These are phyloP conservation scores for Ricordea florida DNA, from an alignment of 92 coral and sea anemone species.

Conservation along the genomic window DNA sequence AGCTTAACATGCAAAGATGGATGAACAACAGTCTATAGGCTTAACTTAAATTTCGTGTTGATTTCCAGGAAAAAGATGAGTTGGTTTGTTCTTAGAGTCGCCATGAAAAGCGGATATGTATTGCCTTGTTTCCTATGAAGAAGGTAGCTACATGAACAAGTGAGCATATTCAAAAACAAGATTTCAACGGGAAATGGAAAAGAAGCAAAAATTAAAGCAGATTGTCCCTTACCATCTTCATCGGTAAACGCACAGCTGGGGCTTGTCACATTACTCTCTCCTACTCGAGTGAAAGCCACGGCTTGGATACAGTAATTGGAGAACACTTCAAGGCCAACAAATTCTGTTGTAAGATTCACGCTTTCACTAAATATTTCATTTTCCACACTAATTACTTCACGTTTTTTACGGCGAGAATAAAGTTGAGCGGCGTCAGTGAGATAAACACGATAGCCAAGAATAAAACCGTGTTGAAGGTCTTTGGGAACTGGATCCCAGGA, in stretches of 20 bases:
- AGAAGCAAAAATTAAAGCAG: no score
- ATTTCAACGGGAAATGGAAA: no score
- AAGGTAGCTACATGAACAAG: no score
- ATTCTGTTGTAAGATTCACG: neutral
- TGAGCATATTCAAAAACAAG: no score
- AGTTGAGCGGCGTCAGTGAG: neutral
- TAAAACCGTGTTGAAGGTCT: conserved; percentile 1
- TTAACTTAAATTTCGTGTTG: no score
- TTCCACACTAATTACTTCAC: neutral
- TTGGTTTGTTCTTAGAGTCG: no score
- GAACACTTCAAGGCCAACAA: neutral
- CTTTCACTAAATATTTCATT: neutral
- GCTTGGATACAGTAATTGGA: conserved; percentile 1
- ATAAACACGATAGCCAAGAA: conserved; percentile 16
- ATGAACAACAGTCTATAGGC: no score
- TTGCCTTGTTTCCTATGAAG: no score
- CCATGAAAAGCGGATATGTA: no score
- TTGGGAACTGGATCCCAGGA: conserved; percentile 23
- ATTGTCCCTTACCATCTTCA: neutral
- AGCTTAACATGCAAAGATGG: no score
- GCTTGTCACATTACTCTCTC: neutral
- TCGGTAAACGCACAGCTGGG: neutral
- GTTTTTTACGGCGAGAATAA: neutral
- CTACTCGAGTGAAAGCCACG: neutral
- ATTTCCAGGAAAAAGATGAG: no score